A percentile compares a stretch with the other conserved stretches of the same genome.
phyloP scores from a whole-genome alignment of 2,888 invertebrate genomes.

The Oxyteleia sp. region DNA sequence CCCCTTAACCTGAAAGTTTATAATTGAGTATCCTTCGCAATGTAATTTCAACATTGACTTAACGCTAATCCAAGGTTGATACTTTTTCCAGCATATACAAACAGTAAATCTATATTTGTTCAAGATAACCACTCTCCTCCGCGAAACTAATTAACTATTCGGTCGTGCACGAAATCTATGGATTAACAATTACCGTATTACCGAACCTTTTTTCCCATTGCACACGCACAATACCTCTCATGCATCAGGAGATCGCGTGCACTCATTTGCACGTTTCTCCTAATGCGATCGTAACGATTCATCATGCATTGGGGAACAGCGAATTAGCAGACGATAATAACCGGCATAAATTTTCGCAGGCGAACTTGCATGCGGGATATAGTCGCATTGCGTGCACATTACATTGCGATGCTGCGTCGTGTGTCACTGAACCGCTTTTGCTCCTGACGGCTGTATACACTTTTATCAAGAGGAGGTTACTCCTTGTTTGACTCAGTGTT shows the following conservation, averaged over 20 bases:
- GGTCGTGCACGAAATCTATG: too few species aligned
- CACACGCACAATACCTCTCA: too few species aligned
- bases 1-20: too few species aligned
- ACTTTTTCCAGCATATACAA: too few species aligned
- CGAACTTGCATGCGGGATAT: conserved; percentile 31
- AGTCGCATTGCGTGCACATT: conserved; percentile 44
- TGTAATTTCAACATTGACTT: too few species aligned
- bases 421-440: conserved; percentile 67
- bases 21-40: too few species aligned
- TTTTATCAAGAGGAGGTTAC: conserved; percentile 44
- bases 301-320: background rate
- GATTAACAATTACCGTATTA: too few species aligned
- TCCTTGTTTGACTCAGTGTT: conserved; percentile 68
- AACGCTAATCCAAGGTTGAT: too few species aligned
- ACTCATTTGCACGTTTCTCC: conserved; percentile 11
- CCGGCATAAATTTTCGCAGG: conserved; percentile 4
- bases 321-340: conserved; percentile 23
- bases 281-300: conserved; percentile 22
- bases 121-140: too few species aligned
- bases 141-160: too few species aligned
- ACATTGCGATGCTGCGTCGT: conserved; percentile 43
- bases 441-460: conserved; percentile 32
- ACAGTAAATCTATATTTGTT: too few species aligned
- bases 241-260: conserved; percentile 3
- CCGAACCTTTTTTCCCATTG: too few species aligned